Conservation (phyloP, 2,888 invertebrate genomes). For the Ceratothoa steindachneri region DNA sequence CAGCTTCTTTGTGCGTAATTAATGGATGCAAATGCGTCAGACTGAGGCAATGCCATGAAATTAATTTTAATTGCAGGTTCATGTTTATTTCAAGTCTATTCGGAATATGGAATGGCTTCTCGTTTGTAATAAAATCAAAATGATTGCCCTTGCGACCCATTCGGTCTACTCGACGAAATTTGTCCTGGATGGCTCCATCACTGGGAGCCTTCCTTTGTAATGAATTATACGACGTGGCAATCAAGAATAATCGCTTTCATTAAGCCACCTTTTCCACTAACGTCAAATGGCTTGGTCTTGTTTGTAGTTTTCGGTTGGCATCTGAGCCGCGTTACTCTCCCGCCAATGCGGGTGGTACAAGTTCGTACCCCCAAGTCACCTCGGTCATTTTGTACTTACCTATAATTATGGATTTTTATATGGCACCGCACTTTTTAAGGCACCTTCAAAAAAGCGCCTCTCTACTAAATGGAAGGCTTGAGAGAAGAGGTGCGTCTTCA, state of each 20-base stretch:
- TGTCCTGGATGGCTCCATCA: background rate
- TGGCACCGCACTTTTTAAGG: too few species aligned
- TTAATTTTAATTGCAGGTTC: background rate
- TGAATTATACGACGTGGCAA: background rate
- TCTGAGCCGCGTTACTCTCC: too few species aligned
- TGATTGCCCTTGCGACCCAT: background rate
- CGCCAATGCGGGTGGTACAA: too few species aligned
- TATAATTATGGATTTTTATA: too few species aligned
- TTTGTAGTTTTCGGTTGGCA: too few species aligned
- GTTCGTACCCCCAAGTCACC: too few species aligned
- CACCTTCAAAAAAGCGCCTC: too few species aligned
- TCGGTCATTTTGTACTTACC: too few species aligned
- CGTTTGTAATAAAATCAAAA: background rate
- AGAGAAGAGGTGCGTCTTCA: too few species aligned
- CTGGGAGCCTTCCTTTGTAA: background rate
- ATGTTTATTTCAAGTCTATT: background rate
- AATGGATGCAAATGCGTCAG: background rate
- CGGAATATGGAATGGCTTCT: background rate
- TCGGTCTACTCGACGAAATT: background rate
- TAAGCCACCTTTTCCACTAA: too few species aligned
- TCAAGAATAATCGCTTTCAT: background rate
- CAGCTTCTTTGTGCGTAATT: background rate
- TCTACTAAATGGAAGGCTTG: too few species aligned
- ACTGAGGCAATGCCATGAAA: background rate
- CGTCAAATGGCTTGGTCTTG: too few species aligned